Conservation (phyloP, 2,113 vertebrate genomes). For the Sardina pilchardus region DNA sequence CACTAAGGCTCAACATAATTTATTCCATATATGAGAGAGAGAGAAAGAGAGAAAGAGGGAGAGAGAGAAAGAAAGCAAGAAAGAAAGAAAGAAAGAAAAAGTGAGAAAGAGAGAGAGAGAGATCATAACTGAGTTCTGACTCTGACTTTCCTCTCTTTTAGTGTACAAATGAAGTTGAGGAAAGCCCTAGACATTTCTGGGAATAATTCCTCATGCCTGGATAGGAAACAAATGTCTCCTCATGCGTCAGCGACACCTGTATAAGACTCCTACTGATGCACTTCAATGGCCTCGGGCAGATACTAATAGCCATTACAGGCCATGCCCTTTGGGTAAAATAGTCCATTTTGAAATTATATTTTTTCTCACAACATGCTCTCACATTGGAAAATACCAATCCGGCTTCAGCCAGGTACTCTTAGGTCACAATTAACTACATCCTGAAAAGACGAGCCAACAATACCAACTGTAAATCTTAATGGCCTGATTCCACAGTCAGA, state of each 20-base stretch:
- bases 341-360: neutral
- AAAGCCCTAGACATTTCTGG: slow-evolving; percentile 36
- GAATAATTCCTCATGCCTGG: slow-evolving; percentile 42
- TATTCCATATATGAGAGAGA: slow-evolving; percentile 41
- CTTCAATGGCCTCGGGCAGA: neutral
- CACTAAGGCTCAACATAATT: slow-evolving; percentile 51
- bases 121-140: slow-evolving; percentile 35
- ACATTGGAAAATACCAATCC: neutral
- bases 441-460: slow-evolving; percentile 8
- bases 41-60: neutral
- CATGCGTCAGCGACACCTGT: slow-evolving; percentile 37
- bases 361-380: neutral
- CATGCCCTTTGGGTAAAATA: neutral
- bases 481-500: neutral
- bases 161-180: slow-evolving; percentile 29
- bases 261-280: slow-evolving; percentile 5
- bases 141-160: slow-evolving; percentile 47
- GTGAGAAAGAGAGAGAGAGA: slow-evolving; percentile 20
- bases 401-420: neutral
- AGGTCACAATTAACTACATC: neutral
- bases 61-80: slow-evolving; percentile 3
- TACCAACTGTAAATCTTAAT: slow-evolving; percentile 3
- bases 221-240: slow-evolving; percentile 28
- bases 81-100: neutral
- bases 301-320: neutral